phyloP scores from a whole-genome alignment of 2,888 invertebrate genomes.

The Hoplodrina blanda region DNA sequence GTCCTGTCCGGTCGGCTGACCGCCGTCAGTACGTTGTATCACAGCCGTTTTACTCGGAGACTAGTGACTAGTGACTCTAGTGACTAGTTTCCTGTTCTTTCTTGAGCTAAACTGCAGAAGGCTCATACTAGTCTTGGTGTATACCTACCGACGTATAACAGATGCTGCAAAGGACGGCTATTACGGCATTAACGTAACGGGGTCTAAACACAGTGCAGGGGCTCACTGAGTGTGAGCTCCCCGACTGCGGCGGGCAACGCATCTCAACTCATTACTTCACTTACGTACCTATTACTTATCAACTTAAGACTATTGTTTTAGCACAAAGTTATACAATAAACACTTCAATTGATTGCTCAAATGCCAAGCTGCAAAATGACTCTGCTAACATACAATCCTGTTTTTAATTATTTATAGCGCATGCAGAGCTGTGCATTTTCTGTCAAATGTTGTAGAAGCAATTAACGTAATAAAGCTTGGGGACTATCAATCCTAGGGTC shows the following conservation, averaged over 20 bases:
- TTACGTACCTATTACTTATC: constrained; percentile 21
- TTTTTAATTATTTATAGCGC: no score
- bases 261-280: constrained; percentile 16
- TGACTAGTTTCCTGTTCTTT: background rate
- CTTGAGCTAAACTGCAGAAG: background rate
- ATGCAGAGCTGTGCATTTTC: no score
- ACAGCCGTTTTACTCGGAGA: background rate
- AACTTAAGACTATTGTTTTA: background rate
- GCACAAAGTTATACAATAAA: background rate
- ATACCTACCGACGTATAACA: background rate
- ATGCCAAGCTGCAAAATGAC: background rate
- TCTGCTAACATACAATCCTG: no score
- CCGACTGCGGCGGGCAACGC: constrained; percentile 18
- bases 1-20: no score
- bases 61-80: no score
- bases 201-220: constrained; percentile 42
- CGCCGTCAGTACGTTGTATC: no score
- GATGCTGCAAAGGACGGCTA: constrained; percentile 10
- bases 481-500: background rate
- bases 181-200: constrained; percentile 57
- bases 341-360: background rate
- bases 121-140: no score
- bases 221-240: constrained; percentile 23
- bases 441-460: no score
- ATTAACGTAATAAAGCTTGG: no score